These are phyloP conservation scores for Montipora foliosa DNA, from an alignment of 64 coral and sea anemone genomes.

Conservation along the genomic window DNA sequence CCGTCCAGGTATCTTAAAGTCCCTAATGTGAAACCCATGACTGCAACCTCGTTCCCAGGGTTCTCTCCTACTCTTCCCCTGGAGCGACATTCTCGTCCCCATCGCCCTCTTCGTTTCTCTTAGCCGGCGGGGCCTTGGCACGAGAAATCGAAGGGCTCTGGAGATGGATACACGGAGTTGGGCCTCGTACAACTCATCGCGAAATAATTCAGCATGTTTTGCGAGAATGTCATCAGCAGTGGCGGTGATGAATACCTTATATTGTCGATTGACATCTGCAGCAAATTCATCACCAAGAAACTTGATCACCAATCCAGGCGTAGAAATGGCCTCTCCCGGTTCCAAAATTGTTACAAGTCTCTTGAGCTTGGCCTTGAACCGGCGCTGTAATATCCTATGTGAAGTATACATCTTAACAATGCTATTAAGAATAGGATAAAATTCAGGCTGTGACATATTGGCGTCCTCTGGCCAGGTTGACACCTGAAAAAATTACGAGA, in stretches of 20 bases:
- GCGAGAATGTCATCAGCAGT: slow-evolving; percentile 47
- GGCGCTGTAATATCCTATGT: slow-evolving; percentile 9
- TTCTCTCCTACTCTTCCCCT: too few relatives aligned
- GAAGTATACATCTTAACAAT: neutral
- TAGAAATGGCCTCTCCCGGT: neutral
- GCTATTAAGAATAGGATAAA: neutral
- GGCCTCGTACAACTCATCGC: slow-evolving; percentile 21
- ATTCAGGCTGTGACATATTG: slow-evolving; percentile 8
- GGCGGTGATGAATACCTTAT: slow-evolving; percentile 33
- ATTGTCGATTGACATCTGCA: slow-evolving; percentile 25
- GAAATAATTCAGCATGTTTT: slow-evolving; percentile 51
- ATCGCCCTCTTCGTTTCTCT: too few relatives aligned
- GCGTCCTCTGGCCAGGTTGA: neutral
- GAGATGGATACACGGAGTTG: neutral
- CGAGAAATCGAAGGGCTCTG: too few relatives aligned
- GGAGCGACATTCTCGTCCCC: too few relatives aligned
- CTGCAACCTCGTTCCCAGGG: too few relatives aligned
- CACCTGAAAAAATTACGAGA: too few relatives aligned
- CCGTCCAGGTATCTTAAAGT: too few relatives aligned
- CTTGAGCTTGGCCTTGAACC: neutral
- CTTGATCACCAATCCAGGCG: slow-evolving; percentile 25
- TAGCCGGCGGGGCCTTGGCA: too few relatives aligned
- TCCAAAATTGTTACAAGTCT: neutral
- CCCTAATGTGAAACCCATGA: too few relatives aligned
- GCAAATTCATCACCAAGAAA: slow-evolving; percentile 69